Evolutionary conservation across 1,140 invertebrate genomes (phyloP).

Genomic region (Polypedilum vanderplanki): DNA sequence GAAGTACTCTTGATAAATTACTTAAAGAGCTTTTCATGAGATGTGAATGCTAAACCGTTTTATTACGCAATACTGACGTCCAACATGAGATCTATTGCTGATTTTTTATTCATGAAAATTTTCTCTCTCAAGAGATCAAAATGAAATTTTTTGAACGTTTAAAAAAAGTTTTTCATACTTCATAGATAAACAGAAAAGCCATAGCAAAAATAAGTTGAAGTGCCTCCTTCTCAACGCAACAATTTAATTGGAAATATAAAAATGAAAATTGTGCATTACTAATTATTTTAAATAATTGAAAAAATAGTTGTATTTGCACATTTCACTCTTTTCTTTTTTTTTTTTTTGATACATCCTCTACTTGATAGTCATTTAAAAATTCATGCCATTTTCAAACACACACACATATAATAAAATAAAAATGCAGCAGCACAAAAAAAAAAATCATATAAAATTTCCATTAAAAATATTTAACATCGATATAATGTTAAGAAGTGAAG

Average conservation of each 20-base stretch:
- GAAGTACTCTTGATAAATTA: too few relatives aligned
- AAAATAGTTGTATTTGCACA: background rate
- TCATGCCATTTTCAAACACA: constrained; percentile 18
- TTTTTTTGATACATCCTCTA: background rate
- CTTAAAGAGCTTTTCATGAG: too few relatives aligned
- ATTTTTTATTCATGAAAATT: too few relatives aligned
- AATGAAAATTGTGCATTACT: constrained; percentile 19
- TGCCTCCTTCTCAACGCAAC: background rate
- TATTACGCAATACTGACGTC: too few relatives aligned
- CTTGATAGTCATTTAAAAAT: background rate
- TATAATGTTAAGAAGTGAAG: background rate
- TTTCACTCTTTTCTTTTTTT: background rate
- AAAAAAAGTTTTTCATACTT: too few relatives aligned
- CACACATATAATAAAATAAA: background rate
- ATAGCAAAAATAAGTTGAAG: too few relatives aligned
- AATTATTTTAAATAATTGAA: constrained; percentile 20
- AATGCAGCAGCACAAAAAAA: background rate
- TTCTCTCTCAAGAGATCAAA: too few relatives aligned
- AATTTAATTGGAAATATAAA: constrained; percentile 1
- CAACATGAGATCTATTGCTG: too few relatives aligned
- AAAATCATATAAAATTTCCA: constrained; percentile 23
- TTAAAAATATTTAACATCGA: constrained; percentile 29
- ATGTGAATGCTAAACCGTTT: too few relatives aligned
- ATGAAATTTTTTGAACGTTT: too few relatives aligned
- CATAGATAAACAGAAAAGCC: too few relatives aligned